Evolutionary conservation across 2,797 vertebrate genomes (phyloP).

Genomic region (Thalassophryne amazonica): DNA sequence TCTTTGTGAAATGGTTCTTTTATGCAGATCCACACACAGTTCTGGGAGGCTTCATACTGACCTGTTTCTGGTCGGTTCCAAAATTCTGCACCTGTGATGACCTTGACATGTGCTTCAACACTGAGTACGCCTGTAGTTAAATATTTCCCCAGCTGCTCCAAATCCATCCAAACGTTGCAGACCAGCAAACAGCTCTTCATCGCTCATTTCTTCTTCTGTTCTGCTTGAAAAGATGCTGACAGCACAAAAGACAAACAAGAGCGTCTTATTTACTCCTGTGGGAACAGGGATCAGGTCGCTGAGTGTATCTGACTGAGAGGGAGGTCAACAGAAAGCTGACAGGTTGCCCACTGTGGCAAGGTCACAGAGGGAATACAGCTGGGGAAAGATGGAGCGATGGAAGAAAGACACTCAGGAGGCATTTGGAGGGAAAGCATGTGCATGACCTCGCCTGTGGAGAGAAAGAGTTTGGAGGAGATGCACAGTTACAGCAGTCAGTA

Average conservation of each 20-base stretch:
- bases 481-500: slow-evolving; percentile 9
- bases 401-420: slow-evolving; percentile 18
- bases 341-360: slow-evolving; percentile 50
- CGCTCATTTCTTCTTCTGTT: neutral
- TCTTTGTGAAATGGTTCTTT: too few species aligned
- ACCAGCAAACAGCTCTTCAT: too few species aligned
- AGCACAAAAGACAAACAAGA: slow-evolving; percentile 58
- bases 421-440: slow-evolving; percentile 12
- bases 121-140: too few species aligned
- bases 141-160: neutral
- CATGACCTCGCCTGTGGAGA: slow-evolving; percentile 30
- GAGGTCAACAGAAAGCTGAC: slow-evolving; percentile 53
- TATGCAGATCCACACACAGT: too few species aligned
- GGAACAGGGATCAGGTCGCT: slow-evolving; percentile 22
- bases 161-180: too few species aligned
- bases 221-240: slow-evolving; percentile 40
- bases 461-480: slow-evolving; percentile 43
- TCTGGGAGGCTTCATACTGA: too few species aligned
- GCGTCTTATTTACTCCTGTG: slow-evolving; percentile 18
- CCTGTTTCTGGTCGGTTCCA: too few species aligned
- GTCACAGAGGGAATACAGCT: slow-evolving; percentile 47
- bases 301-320: neutral
- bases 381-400: slow-evolving; percentile 39
- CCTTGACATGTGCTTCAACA: too few species aligned
- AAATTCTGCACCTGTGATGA: too few species aligned